Evolutionary conservation across 2,888 invertebrate genomes (phyloP).

Genomic region (Lasioglossum malachurum): DNA sequence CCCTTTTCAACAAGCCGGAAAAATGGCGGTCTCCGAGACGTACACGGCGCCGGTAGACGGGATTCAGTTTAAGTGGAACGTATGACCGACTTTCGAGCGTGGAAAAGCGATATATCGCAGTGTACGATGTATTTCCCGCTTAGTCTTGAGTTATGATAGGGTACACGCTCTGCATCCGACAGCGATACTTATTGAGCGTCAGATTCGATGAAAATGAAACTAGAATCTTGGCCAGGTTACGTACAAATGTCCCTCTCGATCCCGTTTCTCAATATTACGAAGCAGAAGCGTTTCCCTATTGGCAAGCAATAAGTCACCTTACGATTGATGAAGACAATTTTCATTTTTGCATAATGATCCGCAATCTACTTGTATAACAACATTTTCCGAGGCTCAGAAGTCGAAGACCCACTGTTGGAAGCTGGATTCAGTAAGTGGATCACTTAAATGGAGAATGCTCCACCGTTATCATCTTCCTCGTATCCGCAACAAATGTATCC

Average conservation of each 20-base stretch:
- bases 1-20: constrained; percentile 23
- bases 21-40: constrained; percentile 11
- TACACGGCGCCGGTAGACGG: constrained; percentile 10
- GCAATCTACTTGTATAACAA: background rate
- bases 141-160: constrained; percentile 16
- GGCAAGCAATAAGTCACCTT: background rate
- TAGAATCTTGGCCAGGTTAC: background rate
- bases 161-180: constrained; percentile 3
- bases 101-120: constrained; percentile 45
- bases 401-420: too few relatives aligned
- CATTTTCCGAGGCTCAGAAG: too few relatives aligned
- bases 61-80: constrained; percentile 38
- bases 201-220: background rate
- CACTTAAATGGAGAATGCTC: background rate
- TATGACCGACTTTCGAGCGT: constrained; percentile 40
- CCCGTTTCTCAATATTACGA: background rate
- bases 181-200: background rate
- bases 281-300: background rate
- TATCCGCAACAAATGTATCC: background rate
- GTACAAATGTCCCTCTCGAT: background rate
- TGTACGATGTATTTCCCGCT: constrained; percentile 34
- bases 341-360: background rate
- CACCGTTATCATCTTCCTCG: background rate
- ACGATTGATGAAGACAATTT: background rate
- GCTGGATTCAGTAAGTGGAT: background rate